Evolutionary conservation across 2,113 vertebrate species (phyloP), one percentile per base, ranked within the genome.

Genomic region (Pelecanoides urinatrix): DNA sequence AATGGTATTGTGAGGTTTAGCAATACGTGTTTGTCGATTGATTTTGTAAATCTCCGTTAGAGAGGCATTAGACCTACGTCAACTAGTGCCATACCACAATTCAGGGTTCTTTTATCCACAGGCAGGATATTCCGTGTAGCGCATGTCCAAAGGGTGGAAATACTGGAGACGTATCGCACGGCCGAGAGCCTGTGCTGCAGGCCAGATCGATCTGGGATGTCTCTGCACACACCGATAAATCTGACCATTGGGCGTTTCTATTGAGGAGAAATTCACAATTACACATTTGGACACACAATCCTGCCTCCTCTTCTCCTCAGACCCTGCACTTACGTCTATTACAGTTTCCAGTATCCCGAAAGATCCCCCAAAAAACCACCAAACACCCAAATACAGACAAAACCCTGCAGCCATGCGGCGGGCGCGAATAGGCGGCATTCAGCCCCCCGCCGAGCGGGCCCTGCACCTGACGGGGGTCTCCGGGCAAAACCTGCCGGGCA

Each of bases 111-210:
- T 27, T 7, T 30, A 7, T 13, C 62, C 58, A 10, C 5, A 7
- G 0, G 2, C 30, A 45, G 42, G 27, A 14, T 44, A 9, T 23
- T 47, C 62, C 3, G 1, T 4, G 27, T 2, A 9, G 19, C 8
- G 2, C 1, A 0, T 3, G 7, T 11, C 21, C 38, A 27, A 36
- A n/a, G 0, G 4, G 14, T 40, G 49, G 68, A 21, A 85, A 32
- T 17, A 9, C 21, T 30, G 36, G 40, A 7, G 10, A 26, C 1
- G 12, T 20, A 40, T 68, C 40, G 9, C 2, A 13, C 13, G 7
- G 27, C 90, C 27, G 29, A 47, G 61, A 86, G 67, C 56, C 61
- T 29, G 40, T 14, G 59, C 36, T 18, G 45, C 14, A 4, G 56
- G 25, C 9, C 17, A 8, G 45, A 45, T 10, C 45, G 45, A 45